Base-by-base conservation (phyloP, 2,797 vertebrate genomes). In the Halcyon leucocephala region DNA sequence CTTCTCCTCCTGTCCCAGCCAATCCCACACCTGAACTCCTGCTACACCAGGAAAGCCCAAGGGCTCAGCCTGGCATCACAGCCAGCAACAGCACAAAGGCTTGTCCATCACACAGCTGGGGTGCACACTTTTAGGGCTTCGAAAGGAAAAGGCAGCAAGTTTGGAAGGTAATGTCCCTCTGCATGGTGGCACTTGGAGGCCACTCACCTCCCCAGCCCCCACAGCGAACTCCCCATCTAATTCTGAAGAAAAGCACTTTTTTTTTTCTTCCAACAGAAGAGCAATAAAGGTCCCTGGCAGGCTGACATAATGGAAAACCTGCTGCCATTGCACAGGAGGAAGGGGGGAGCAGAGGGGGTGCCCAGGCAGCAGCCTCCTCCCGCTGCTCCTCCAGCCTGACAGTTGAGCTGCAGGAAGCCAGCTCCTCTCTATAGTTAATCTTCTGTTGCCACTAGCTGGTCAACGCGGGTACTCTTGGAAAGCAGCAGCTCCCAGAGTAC, bases 381-480 rank as follows among this genome's bases (percentile, higher is more conserved):
- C 0, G 4, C 79, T 46, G 5, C 85, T 51, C 4, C 86, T 74
- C 76, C 81, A 87, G 61, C 61, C 76, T 35, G 60, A 39, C 61
- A 24, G 80, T 33, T 86, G 64, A 67, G 89, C 85, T 46, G 64
- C 80, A 54, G 82, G 44, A 80, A 55, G 6, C 6, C 31, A 35
- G 67, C 89, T 92, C 91, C 92, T 91, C 82, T 86, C 46, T 48
- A 97, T 97, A 98, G 97, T 96, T 98, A 98, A 98, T 98, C 97
- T 97, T 98, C 95, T 97, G 97, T 98, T 98, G 97, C 97, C 98
- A 98, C 98, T 98, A 98, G 96, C 97, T 98, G 98, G 98, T 98
- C 97, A 97, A 91, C 61, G 1, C 11, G 93, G 97, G 98, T 98
- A 98, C 95, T 97, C 93, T 85, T 95, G 96, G 80, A 91, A 97